Evolutionary conservation across 2,888 invertebrate species (phyloP).

Genomic region (Caenorhabditis macrosperma): DNA sequence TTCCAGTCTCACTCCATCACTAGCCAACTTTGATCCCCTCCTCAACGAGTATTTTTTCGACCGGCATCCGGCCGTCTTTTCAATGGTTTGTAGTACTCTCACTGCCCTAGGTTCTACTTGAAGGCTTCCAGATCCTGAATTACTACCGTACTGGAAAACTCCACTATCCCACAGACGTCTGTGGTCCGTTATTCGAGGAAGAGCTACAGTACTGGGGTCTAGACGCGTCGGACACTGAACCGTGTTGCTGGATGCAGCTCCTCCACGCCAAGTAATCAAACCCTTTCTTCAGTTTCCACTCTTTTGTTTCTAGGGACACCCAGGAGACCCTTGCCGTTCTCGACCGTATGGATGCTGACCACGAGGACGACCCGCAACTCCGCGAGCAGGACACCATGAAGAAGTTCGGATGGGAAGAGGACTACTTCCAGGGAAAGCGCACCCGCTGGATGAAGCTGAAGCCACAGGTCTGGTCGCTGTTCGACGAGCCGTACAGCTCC

Average conservation of each 20-base stretch:
- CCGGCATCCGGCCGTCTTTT: constrained; percentile 88
- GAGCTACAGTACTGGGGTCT: constrained; percentile 98
- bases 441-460: constrained; percentile 92
- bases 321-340: constrained; percentile 98
- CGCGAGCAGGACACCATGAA: constrained; percentile 87
- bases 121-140: constrained; percentile 88
- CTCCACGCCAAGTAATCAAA: constrained; percentile 67
- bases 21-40: constrained; percentile 98
- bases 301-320: constrained; percentile 91
- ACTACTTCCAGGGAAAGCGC: constrained; percentile 86
- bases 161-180: constrained; percentile 99
- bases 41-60: constrained; percentile 99
- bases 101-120: not conserved
- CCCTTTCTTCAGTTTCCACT: not conserved
- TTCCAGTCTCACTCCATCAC: constrained; percentile 87
- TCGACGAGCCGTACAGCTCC: constrained; percentile 99
- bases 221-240: constrained; percentile 99
- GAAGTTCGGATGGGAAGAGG: constrained; percentile 96
- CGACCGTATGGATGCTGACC: constrained; percentile 94
- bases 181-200: constrained; percentile 97
- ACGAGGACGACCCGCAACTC: constrained; percentile 76
- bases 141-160: constrained; percentile 88
- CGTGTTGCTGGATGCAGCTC: constrained; percentile 96
- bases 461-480: constrained; percentile 98
- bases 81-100: constrained; percentile 82